These are phyloP conservation scores for Stegastes partitus DNA, from an alignment of 2,113 vertebrate genomes.

Conservation along the genomic window DNA sequence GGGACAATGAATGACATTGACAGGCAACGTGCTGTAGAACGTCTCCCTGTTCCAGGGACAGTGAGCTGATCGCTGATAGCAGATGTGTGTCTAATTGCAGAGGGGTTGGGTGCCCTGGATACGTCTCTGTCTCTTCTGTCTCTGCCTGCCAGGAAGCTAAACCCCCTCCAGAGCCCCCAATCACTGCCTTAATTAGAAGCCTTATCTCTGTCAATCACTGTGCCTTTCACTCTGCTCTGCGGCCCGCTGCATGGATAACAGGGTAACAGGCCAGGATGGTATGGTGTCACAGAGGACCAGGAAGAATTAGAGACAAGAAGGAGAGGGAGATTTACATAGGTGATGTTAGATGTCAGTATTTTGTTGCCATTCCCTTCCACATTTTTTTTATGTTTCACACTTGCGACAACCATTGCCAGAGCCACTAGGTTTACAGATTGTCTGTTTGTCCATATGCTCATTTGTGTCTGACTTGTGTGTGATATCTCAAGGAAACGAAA, in stretches of 20 bases:
- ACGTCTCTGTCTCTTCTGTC: constrained; percentile 71
- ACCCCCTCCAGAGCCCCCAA: constrained; percentile 72
- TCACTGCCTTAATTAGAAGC: constrained; percentile 79
- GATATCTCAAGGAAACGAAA: too few species aligned
- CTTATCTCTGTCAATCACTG: constrained; percentile 81
- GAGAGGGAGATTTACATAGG: constrained; percentile 3
- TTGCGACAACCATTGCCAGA: too few species aligned
- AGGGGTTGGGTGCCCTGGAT: constrained; percentile 67
- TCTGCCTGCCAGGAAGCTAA: constrained; percentile 75
- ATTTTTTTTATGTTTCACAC: too few species aligned
- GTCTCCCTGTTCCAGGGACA: constrained; percentile 69
- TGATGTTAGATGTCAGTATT: constrained; percentile 4
- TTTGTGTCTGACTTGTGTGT: too few species aligned
- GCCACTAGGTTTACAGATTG: too few species aligned
- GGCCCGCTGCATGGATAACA: constrained; percentile 47
- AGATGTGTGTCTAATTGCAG: constrained; percentile 81
- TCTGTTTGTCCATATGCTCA: too few species aligned
- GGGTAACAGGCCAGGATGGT: constrained; percentile 34
- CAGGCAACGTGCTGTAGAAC: constrained; percentile 62
- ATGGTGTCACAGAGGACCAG: constrained; percentile 40
- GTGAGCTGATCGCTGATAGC: constrained; percentile 77
- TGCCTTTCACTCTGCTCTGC: constrained; percentile 62
- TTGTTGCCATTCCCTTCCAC: not conserved
- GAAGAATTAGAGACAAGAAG: constrained; percentile 19
- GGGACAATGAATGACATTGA: constrained; percentile 83